Percentiles rank a stretch among this genome's conserved stretches.
These are phyloP conservation scores for Acestrorhynchus altus DNA, from an alignment of 2,797 vertebrate species.

Conservation along the genomic window DNA sequence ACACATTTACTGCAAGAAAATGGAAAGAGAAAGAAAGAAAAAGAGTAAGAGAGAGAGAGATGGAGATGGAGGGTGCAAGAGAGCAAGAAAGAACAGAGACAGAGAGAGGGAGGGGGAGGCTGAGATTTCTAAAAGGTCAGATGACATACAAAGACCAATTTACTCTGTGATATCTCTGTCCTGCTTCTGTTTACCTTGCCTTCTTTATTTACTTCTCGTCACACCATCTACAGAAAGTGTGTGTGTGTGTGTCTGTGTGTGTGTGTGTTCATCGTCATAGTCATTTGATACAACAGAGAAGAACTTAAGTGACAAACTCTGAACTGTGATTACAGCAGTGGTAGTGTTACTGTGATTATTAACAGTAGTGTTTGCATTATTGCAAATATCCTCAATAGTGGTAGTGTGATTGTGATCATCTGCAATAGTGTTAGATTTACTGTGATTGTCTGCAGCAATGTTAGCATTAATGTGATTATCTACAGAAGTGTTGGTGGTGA, in stretches of 20 bases:
- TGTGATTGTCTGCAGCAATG: too few species aligned
- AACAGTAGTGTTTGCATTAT: too few species aligned
- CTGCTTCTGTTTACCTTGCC: conserved; percentile 47
- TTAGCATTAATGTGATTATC: too few species aligned
- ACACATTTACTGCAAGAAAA: too few species aligned
- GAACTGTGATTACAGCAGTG: too few species aligned
- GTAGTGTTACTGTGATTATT: too few species aligned
- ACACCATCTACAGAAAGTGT: conserved; percentile 31
- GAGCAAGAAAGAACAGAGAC: neutral
- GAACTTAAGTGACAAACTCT: conserved; percentile 45
- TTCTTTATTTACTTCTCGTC: conserved; percentile 47
- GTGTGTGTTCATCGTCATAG: conserved; percentile 35
- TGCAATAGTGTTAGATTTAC: too few species aligned
- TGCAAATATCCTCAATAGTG: too few species aligned
- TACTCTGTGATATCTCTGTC: conserved; percentile 57
- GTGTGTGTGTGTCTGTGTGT: neutral
- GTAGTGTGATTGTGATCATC: too few species aligned
- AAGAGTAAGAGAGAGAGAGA: neutral
- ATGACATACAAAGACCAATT: conserved; percentile 55
- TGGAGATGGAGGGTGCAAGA: too few species aligned
- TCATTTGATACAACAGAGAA: conserved; percentile 38
- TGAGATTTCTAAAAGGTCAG: conserved; percentile 59
- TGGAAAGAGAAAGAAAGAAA: neutral
- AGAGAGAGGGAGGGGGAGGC: conserved; percentile 9
- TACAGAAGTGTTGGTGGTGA: too few species aligned